Evolutionary conservation across 2,113 vertebrate species (phyloP).

Genomic region (Shinisaurus crocodilurus): DNA sequence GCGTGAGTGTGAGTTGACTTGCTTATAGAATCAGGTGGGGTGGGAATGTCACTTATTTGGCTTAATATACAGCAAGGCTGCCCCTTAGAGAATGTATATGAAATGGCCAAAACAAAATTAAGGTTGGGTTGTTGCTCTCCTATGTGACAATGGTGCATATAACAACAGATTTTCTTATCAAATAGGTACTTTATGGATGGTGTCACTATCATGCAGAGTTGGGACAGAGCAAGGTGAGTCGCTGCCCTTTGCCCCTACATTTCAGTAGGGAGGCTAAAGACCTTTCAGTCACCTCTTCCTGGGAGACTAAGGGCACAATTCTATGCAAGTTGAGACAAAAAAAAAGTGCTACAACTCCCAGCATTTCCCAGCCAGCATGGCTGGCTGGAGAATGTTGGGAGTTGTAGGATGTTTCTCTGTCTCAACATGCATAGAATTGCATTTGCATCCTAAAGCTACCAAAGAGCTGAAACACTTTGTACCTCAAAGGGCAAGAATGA

Average conservation of each 20-base stretch:
- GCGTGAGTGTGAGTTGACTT: background rate
- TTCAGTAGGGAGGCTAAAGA: background rate
- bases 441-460: background rate
- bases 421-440: too few species aligned
- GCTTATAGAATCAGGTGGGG: background rate
- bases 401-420: too few species aligned
- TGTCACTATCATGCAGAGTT: background rate
- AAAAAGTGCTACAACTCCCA: too few species aligned
- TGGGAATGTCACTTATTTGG: background rate
- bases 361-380: too few species aligned
- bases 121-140: background rate
- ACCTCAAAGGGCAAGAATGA: background rate
- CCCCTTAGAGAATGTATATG: background rate
- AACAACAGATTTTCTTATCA: background rate
- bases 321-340: too few species aligned
- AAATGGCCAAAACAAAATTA: background rate
- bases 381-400: too few species aligned
- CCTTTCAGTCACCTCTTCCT: background rate
- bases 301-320: too few species aligned
- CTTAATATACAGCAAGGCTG: background rate
- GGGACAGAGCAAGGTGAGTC: background rate
- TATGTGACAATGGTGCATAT: conserved; percentile 1
- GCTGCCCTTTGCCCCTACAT: background rate
- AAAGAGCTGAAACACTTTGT: background rate
- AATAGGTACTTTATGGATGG: background rate